These are phyloP conservation scores for Caenorhabditis tropicalis DNA, from an alignment of 1,140 invertebrate genomes.

Conservation along the genomic window DNA sequence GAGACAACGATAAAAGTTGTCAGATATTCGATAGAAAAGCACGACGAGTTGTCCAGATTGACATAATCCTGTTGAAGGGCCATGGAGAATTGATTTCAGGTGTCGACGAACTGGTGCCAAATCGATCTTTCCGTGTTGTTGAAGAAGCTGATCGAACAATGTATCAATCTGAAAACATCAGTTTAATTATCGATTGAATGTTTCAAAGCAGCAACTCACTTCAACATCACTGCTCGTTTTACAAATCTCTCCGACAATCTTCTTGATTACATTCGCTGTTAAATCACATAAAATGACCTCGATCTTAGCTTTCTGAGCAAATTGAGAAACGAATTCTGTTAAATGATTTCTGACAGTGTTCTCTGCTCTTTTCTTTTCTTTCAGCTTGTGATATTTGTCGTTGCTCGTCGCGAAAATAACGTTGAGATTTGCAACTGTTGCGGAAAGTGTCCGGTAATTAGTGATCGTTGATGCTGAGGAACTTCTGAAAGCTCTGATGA, in stretches of 20 bases:
- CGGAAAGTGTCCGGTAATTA: background rate
- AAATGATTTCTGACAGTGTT: conserved; percentile 4
- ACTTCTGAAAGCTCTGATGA: conserved; percentile 20
- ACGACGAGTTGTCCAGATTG: background rate
- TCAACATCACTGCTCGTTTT: background rate
- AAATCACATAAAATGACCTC: conserved; percentile 36
- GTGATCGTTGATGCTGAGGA: background rate
- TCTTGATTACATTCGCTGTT: conserved; percentile 27
- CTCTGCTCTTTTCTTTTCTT: conserved; percentile 5
- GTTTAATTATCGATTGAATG: background rate
- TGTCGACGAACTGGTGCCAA: background rate
- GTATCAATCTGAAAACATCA: background rate
- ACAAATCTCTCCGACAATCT: conserved; percentile 29
- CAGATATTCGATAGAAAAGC: background rate
- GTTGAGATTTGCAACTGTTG: background rate
- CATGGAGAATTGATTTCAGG: background rate
- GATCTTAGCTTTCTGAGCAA: background rate
- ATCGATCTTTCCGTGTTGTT: background rate
- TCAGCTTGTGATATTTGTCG: conserved; percentile 5
- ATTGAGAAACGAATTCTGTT: background rate
- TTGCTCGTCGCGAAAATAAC: background rate
- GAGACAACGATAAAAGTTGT: conserved; percentile 32
- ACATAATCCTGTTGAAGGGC: background rate
- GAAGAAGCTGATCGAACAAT: background rate
- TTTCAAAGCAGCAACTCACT: background rate